Percentiles rank a stretch among this genome's conserved stretches.
Conservation (phyloP, 2,888 invertebrate species). For the Philhelius pedissequus region DNA sequence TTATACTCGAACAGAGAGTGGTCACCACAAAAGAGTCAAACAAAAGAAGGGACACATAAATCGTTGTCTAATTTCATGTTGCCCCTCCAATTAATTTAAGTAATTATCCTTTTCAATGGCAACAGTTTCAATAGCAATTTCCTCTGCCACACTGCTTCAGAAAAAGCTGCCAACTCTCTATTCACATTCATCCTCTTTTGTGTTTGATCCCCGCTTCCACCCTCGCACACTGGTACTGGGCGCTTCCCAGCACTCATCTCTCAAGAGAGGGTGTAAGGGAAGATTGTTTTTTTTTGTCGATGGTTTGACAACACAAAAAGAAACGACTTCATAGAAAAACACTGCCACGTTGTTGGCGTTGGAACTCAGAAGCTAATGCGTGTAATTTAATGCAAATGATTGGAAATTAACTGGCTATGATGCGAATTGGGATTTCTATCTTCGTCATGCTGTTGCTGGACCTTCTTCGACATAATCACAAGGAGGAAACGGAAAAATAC, state of each 20-base stretch:
- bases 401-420: slow-evolving; percentile 63
- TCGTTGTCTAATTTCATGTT: slow-evolving; percentile 68
- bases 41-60: slow-evolving; percentile 63
- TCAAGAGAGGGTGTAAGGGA: neutral
- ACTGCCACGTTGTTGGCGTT: slow-evolving; percentile 17
- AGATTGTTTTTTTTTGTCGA: neutral
- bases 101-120: slow-evolving; percentile 69
- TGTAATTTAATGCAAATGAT: slow-evolving; percentile 68
- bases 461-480: neutral
- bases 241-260: slow-evolving; percentile 17
- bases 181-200: slow-evolving; percentile 41
- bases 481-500: slow-evolving; percentile 20
- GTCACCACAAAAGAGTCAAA: slow-evolving; percentile 42
- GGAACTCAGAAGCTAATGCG: slow-evolving; percentile 53
- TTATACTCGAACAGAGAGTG: neutral
- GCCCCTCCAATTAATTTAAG: slow-evolving; percentile 69
- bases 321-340: slow-evolving; percentile 12
- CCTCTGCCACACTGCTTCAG: slow-evolving; percentile 41
- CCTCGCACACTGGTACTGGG: slow-evolving; percentile 4
- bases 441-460: slow-evolving; percentile 24
- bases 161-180: slow-evolving; percentile 49
- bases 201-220: neutral
- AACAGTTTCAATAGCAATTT: slow-evolving; percentile 68
- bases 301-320: neutral
- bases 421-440: slow-evolving; percentile 46